Evolutionary conservation across 1,140 invertebrate species (phyloP).

Genomic region (Leucophenga varia): DNA sequence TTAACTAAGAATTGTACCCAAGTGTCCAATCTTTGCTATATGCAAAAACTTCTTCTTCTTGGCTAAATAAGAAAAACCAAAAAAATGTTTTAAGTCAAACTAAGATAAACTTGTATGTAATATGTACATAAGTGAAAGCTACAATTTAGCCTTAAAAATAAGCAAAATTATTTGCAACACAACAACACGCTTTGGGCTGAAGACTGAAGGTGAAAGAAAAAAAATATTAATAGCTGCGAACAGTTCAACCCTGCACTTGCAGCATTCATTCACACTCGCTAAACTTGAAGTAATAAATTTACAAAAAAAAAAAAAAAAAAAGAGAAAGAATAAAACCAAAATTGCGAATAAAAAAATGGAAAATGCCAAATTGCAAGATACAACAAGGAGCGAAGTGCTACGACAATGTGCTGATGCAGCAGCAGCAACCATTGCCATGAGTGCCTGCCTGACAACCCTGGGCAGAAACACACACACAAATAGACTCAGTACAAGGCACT

Average conservation of each 20-base stretch:
- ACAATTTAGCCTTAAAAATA: too few species aligned
- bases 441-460: not conserved
- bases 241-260: conserved; percentile 28
- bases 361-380: too few species aligned
- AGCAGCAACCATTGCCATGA: conserved; percentile 12
- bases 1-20: too few species aligned
- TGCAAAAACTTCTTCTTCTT: too few species aligned
- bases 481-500: conserved; percentile 39
- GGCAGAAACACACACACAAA: not conserved
- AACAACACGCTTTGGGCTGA: too few species aligned
- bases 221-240: conserved; percentile 42
- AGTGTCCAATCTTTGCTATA: too few species aligned
- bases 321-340: conserved; percentile 47
- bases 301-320: conserved; percentile 32
- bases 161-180: too few species aligned
- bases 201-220: conserved; percentile 20
- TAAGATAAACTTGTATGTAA: too few species aligned
- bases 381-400: conserved; percentile 5
- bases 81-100: too few species aligned
- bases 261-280: conserved; percentile 9
- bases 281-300: conserved; percentile 45
- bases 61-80: too few species aligned
- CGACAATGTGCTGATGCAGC: not conserved
- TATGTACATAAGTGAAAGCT: too few species aligned
- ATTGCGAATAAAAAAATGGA: too few species aligned